phyloP scores from a whole-genome alignment of 2,113 vertebrate species.

The Microtus richardsoni region DNA sequence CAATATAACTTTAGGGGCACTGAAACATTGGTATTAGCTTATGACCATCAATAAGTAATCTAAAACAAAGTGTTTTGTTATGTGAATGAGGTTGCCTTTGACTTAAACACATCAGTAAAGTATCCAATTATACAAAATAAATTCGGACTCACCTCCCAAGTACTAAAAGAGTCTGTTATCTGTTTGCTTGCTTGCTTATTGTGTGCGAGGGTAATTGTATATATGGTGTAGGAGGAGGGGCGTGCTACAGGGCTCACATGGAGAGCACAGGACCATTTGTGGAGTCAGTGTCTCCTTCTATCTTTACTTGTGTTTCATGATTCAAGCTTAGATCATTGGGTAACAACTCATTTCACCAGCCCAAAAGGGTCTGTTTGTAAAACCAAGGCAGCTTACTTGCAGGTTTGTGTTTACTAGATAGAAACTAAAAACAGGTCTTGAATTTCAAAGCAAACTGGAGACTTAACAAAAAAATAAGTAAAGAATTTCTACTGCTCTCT shows the following conservation, averaged over 20 bases:
- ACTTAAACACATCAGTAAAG: slow-evolving; percentile 54
- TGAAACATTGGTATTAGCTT: slow-evolving; percentile 8
- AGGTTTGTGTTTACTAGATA: slow-evolving; percentile 56
- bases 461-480: neutral
- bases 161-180: neutral
- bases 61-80: slow-evolving; percentile 26
- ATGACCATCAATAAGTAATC: neutral
- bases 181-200: neutral
- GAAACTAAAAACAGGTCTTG: slow-evolving; percentile 9
- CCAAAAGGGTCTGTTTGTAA: slow-evolving; percentile 36
- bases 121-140: slow-evolving; percentile 35
- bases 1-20: neutral
- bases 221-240: too few relatives aligned
- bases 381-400: slow-evolving; percentile 43
- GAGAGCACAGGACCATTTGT: neutral
- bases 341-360: neutral
- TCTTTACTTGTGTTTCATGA: neutral
- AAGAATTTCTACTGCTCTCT: slow-evolving; percentile 18
- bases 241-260: neutral
- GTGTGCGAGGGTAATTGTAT: neutral
- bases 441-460: slow-evolving; percentile 61
- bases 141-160: neutral
- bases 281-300: neutral
- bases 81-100: neutral
- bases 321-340: neutral